Conservation (phyloP, 64 coral and sea anemone species). For the Hydrozoanthus tunicans region DNA sequence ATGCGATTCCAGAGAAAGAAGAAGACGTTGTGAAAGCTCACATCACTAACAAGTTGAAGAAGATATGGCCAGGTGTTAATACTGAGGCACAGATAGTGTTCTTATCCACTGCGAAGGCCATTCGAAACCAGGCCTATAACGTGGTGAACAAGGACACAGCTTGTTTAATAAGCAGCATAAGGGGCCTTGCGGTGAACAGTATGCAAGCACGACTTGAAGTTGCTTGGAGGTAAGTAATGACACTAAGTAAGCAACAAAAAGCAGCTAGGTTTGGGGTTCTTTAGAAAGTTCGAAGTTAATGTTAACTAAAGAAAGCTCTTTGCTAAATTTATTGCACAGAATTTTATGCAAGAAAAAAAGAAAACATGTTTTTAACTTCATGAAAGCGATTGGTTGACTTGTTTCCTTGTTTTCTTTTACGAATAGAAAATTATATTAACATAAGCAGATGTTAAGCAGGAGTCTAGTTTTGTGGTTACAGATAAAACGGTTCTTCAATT, state of each 20-base stretch:
- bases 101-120: slow-evolving; percentile 47
- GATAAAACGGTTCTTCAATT: no score
- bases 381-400: no score
- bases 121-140: background rate
- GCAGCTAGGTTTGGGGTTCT: background rate
- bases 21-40: slow-evolving; percentile 15
- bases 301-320: no score
- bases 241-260: background rate
- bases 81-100: slow-evolving; percentile 16
- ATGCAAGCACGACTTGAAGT: slow-evolving; percentile 34
- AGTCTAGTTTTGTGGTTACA: no score
- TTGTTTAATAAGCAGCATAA: slow-evolving; percentile 3
- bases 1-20: slow-evolving; percentile 18
- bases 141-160: slow-evolving; percentile 37
- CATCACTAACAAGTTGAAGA: slow-evolving; percentile 11
- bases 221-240: slow-evolving; percentile 32
- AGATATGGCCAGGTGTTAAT: slow-evolving; percentile 29
- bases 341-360: no score
- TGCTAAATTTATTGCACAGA: no score
- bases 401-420: no score
- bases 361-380: no score
- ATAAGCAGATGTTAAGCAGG: no score
- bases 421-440: no score
- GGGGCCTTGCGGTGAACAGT: slow-evolving; percentile 7
- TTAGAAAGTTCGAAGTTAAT: no score